phyloP scores from a whole-genome alignment of 2,888 invertebrate genomes.

The Acleris emargana region DNA sequence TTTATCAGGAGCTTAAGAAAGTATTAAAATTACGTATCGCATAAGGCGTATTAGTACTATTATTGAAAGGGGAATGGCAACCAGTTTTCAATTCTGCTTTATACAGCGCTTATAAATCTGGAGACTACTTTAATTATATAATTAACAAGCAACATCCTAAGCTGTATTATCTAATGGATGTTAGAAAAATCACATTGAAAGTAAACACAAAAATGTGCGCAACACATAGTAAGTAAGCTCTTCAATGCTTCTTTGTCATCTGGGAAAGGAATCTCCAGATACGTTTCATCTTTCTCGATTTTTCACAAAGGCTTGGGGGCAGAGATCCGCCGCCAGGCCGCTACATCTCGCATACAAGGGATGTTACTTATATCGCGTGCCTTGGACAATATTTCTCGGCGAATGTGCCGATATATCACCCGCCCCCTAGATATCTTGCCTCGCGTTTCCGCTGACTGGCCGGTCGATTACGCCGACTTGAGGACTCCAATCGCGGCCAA shows the following conservation, averaged over 20 bases:
- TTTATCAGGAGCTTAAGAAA: no score
- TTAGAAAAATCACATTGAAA: not conserved
- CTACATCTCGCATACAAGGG: constrained; percentile 50
- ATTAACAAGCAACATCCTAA: no score
- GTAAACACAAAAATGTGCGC: not conserved
- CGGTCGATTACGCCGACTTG: constrained; percentile 42
- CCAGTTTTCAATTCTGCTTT: no score
- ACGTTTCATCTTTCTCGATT: constrained; percentile 40
- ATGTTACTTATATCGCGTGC: constrained; percentile 61
- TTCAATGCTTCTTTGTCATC: constrained; percentile 1
- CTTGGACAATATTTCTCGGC: constrained; percentile 67
- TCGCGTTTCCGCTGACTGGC: constrained; percentile 64
- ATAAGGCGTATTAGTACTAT: no score
- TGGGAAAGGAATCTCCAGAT: constrained; percentile 14
- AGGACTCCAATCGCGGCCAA: constrained; percentile 37
- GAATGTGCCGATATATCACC: constrained; percentile 73
- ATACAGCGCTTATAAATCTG: no score
- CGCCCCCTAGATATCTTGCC: constrained; percentile 66
- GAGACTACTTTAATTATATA: no score
- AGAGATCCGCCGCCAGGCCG: constrained; percentile 40
- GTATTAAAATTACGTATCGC: no score
- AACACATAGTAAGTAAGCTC: not conserved
- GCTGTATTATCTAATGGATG: no score
- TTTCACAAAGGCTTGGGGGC: constrained; percentile 44
- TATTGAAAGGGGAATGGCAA: no score